These are phyloP conservation scores for Odontamblyopus rebecca DNA, from an alignment of 2,797 vertebrate species.

Conservation along the genomic window DNA sequence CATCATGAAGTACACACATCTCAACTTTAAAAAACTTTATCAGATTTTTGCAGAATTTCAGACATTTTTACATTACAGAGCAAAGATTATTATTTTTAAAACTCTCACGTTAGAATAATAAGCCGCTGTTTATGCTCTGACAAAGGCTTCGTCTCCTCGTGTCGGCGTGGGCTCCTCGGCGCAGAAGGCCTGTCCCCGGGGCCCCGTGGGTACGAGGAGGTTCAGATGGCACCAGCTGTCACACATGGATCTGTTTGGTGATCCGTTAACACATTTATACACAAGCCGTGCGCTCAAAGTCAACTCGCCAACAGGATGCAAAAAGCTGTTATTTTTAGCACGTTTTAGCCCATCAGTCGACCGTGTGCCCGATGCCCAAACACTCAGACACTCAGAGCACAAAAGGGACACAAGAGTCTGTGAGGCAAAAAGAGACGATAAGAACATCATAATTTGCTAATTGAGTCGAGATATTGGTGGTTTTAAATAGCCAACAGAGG, in stretches of 20 bases:
- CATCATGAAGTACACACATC: too few species aligned
- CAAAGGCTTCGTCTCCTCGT: background rate
- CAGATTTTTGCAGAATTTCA: background rate
- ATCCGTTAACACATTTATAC: conserved; percentile 11
- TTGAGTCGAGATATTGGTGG: too few species aligned
- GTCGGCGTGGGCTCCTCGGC: background rate
- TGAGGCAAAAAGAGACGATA: background rate
- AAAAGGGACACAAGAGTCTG: background rate
- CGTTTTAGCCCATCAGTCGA: background rate
- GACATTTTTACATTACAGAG: background rate
- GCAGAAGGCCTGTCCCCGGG: conserved; percentile 3
- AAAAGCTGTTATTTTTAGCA: conserved; percentile 1
- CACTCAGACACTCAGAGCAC: background rate
- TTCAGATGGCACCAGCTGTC: conserved; percentile 15
- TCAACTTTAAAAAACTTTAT: too few species aligned
- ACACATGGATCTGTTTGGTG: conserved; percentile 10
- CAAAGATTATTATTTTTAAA: background rate
- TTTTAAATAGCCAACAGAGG: too few species aligned
- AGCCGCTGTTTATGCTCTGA: background rate
- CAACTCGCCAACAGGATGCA: background rate
- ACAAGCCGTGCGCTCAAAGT: background rate
- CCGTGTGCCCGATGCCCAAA: background rate
- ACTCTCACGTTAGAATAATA: background rate
- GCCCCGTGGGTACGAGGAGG: conserved; percentile 1
- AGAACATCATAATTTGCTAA: background rate